Percentiles rank a stretch among this genome's conserved stretches.
These are phyloP conservation scores for Calonectris borealis DNA, from an alignment of 2,113 vertebrate genomes.

Conservation along the genomic window DNA sequence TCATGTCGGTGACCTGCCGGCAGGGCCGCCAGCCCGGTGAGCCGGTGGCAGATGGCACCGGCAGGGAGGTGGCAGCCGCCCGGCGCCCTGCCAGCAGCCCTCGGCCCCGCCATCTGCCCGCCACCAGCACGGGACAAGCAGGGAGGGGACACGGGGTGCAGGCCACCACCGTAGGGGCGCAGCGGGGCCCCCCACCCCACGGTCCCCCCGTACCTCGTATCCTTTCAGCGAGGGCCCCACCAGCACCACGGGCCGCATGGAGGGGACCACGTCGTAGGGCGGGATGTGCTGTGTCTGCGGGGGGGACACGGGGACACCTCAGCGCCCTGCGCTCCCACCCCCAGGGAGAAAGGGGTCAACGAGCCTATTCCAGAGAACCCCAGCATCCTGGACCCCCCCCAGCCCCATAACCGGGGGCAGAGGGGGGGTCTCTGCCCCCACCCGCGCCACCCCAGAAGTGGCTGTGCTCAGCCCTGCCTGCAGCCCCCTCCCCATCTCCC, in stretches of 20 bases:
- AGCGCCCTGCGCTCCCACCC: not conserved
- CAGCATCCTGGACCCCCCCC: not conserved
- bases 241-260: conserved; percentile 95
- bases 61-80: not conserved
- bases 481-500: not conserved
- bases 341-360: not conserved
- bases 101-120: not conserved
- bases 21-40: not conserved
- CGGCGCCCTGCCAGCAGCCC: not conserved
- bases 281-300: conserved; percentile 87
- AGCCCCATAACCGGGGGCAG: fast-evolving
- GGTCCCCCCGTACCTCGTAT: conserved; percentile 82
- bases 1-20: conserved; percentile 93
- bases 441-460: no score
- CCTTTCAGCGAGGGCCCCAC: conserved; percentile 96
- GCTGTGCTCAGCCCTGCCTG: not conserved
- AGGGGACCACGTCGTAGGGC: conserved; percentile 94
- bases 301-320: not conserved
- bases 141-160: not conserved
- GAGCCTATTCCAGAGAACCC: not conserved
- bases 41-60: not conserved
- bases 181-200: fast-evolving
- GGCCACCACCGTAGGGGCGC: not conserved
- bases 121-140: fast-evolving
- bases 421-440: not conserved